Base-by-base conservation (phyloP, 2,888 invertebrate genomes). In the Microplitis manilae region DNA sequence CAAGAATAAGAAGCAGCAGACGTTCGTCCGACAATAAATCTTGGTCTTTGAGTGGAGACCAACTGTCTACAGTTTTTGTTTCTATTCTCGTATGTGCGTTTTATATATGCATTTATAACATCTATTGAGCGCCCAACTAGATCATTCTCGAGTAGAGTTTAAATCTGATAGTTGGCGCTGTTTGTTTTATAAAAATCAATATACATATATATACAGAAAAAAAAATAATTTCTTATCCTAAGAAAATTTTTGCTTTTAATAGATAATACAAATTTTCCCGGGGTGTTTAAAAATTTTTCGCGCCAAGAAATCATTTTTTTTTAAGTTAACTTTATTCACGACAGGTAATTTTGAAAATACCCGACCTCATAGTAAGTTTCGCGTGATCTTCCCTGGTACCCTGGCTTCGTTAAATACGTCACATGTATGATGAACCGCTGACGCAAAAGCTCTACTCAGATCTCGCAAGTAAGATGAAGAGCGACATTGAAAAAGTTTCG, bases 361-460 rank as follows among this genome's bases (percentile, higher is more conserved):
- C 77, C 78, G 82, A 50, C 82, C 50, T 50, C 50, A 13, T 13
- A 50, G 7, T 13, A 50, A 50, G 13, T 50, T 50, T 13, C 13
- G 50, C 50, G 50, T 50, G 50, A 30, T 30, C 30, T 30, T 30
- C 30, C 30, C 30, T 30, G 30, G 30, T 30, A 30, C 30, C 30
- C 30, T 30, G 30, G 30, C 30, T 30, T 30, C 30, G 30, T 30
- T 30, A 30, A 30, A 30, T 30, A 30, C 30, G 30, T 30, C 30
- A 30, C 30, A 30, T 4, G 2, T 30, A 30, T 30, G 30, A 30
- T 30, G 30, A 30, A 81, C 79, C 79, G 82, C 76, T 81, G 81
- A 80, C 79, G 82, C 78, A 79, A 73, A 40, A 64, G 39, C 59
- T 39, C 67, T 13, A 38, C 13, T 61, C 8, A 5, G n/a, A 38